Base-by-base conservation (phyloP, 2,888 invertebrate species). In the Lysandra coridon region DNA sequence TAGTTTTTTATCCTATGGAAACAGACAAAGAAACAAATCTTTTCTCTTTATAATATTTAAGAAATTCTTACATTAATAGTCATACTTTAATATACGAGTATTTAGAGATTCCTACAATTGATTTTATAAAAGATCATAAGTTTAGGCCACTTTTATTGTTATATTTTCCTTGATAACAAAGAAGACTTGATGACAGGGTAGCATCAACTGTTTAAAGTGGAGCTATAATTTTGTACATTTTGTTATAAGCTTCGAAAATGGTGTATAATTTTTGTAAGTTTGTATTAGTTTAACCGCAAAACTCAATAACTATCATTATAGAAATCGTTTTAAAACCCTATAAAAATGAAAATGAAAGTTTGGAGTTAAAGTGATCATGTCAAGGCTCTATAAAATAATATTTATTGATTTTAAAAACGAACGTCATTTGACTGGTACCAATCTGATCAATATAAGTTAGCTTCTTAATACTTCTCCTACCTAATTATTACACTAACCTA, bases 371-470 rank as follows among this genome's bases (percentile, higher is more conserved):
- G 80, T 64, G 80, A 85, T 85, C 91, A 92, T 91, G 92, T 91
- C 84, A 92, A 85, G 80, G 78, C 83, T 87, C 90, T 82, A 90
- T 91, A 91, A 91, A 90, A 87, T 87, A 87, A 86, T 86, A 82
- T 91, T 91, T 91, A 91, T 91, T 87, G 91, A 90, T 90, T 89
- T 87, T 85, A 83, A 86, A 84, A 85, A 83, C 84, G 78, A 80
- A 79, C 82, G 80, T 78, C 78, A 78, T 80, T 80, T 82, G 77
- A 84, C 69, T 87, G 87, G 87, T 87, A 88, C 88, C 84, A 84
- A 69, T 83, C 84, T 82, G 83, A 84, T 84, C 81, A 82, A 17
- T 57, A 57, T 33, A 69, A 69, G 14, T 69, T 69, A 69, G 14
- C 69, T 69, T 69, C 69, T 14, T 14, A 23, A 23, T 23, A 57